These are phyloP conservation scores for Zhengitettix transpicula DNA, from an alignment of 2,888 invertebrate species.

Conservation along the genomic window DNA sequence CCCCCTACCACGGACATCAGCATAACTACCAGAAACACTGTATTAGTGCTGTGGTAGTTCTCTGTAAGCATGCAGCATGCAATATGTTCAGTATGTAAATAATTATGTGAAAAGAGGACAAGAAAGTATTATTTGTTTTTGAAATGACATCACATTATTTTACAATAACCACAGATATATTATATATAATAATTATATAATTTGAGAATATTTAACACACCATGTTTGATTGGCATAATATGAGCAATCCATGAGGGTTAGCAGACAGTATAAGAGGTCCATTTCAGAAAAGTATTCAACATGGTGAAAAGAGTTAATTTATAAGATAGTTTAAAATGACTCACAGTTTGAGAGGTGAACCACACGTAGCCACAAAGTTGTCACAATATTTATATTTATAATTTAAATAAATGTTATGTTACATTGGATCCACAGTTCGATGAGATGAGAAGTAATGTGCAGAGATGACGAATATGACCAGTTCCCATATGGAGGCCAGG, in stretches of 20 bases:
- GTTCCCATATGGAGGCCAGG: constrained; percentile 12
- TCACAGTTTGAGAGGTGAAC: constrained; percentile 8
- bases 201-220: no score
- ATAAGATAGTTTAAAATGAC: constrained; percentile 6
- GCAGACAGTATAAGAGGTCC: no score
- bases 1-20: constrained; percentile 98
- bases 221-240: no score
- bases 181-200: no score
- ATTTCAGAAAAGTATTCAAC: not conserved
- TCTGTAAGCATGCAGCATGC: constrained; percentile 37
- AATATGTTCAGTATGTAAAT: not conserved
- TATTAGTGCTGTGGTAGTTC: constrained; percentile 94
- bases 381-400: not conserved
- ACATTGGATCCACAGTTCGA: not conserved
- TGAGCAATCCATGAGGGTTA: not conserved
- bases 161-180: not conserved
- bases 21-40: constrained; percentile 92
- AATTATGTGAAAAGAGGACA: not conserved
- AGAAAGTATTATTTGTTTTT: no score
- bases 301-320: not conserved
- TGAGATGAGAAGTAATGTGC: not conserved
- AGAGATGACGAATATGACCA: not conserved
- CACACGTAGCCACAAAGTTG: not conserved
- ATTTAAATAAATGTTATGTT: not conserved
- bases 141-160: not conserved